Conservation (phyloP, 2,797 vertebrate species). For the Fratercula arctica region DNA sequence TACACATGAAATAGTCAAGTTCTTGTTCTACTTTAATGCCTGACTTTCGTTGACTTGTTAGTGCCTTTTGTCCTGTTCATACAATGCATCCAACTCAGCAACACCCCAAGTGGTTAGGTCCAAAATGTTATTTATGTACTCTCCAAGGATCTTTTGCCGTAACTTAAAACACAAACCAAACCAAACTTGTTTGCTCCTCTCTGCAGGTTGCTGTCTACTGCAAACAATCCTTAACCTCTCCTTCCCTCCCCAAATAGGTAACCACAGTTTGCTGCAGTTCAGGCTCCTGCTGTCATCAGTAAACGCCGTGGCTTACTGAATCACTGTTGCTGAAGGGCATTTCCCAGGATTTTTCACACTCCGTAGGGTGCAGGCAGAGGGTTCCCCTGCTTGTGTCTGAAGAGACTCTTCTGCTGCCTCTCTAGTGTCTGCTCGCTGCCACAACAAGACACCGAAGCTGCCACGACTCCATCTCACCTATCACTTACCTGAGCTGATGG, state of each 20-base stretch:
- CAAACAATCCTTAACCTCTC: neutral
- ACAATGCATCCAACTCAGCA: neutral
- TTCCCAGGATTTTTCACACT: neutral
- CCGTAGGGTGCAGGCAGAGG: neutral
- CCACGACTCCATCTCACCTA: accelerated
- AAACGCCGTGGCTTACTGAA: neutral
- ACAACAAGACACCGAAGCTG: accelerated
- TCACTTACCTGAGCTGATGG: neutral
- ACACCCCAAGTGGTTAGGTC: neutral
- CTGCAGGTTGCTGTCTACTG: neutral
- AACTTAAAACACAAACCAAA: neutral
- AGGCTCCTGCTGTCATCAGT: neutral
- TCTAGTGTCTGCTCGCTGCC: neutral
- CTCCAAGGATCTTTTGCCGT: neutral
- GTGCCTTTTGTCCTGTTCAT: neutral
- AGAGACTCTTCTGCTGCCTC: neutral
- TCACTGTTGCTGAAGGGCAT: neutral
- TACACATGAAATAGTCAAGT: neutral
- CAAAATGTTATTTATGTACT: neutral
- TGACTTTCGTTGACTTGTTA: neutral
- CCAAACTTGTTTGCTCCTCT: neutral
- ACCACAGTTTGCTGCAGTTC: neutral
- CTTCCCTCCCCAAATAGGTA: neutral
- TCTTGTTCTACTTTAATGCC: neutral
- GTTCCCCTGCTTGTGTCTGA: neutral